These are phyloP conservation scores for Conopomorpha cramerella DNA, from an alignment of 1,140 invertebrate species.

Conservation along the genomic window DNA sequence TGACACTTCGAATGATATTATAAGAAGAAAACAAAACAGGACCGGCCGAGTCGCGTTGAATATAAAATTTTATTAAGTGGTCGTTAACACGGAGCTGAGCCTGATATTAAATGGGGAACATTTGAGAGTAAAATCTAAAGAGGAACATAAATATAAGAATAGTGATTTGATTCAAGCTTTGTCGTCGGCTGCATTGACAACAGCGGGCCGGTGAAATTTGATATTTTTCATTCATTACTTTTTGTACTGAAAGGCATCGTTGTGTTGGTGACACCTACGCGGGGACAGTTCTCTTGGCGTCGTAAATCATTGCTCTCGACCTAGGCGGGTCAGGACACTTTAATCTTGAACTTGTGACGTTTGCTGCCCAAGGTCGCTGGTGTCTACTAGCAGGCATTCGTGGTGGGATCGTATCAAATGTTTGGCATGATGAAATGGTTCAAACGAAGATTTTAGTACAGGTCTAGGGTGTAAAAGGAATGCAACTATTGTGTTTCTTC, in stretches of 20 bases:
- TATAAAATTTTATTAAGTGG: constrained; percentile 55
- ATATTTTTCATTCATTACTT: constrained; percentile 33
- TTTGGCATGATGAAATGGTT: too few species aligned
- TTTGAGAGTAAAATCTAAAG: constrained; percentile 52
- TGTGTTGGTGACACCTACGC: not conserved
- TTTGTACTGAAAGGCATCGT: constrained; percentile 28
- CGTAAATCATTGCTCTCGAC: too few species aligned
- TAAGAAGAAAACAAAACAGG: constrained; percentile 30
- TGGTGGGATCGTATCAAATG: too few species aligned
- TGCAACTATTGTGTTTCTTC: too few species aligned
- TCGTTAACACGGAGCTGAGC: constrained; percentile 48
- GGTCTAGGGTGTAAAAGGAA: too few species aligned
- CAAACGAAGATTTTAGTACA: too few species aligned
- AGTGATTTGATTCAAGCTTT: constrained; percentile 37
- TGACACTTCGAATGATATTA: not conserved
- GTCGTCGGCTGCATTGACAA: constrained; percentile 14
- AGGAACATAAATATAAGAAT: constrained; percentile 51
- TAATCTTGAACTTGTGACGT: too few species aligned
- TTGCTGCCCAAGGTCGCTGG: too few species aligned
- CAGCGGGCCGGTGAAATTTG: constrained; percentile 26
- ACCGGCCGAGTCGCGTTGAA: constrained; percentile 32
- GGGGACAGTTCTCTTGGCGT: not conserved
- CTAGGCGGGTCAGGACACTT: too few species aligned
- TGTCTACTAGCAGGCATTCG: too few species aligned
- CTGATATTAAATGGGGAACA: constrained; percentile 52